Evolutionary conservation across 2,888 invertebrate species (phyloP).

Genomic region (Drosophila lacicola): DNA sequence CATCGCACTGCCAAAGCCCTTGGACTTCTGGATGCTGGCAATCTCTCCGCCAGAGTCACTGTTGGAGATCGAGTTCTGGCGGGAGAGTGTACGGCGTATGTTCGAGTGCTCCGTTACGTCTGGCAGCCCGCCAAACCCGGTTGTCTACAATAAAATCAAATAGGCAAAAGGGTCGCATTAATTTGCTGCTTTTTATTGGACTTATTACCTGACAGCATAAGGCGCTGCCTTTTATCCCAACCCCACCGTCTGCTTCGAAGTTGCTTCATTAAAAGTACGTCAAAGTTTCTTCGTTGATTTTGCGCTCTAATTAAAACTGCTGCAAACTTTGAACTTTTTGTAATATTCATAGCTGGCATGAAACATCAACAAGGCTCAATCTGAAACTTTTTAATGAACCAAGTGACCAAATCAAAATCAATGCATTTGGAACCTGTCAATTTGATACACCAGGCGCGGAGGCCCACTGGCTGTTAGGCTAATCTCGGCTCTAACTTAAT

Average conservation of each 20-base stretch:
- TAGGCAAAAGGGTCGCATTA: slow-evolving; percentile 20
- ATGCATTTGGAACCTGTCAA: slow-evolving; percentile 26
- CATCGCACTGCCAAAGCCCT: slow-evolving; percentile 79
- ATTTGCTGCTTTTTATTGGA: slow-evolving; percentile 12
- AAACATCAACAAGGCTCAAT: slow-evolving; percentile 66
- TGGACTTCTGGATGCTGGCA: slow-evolving; percentile 84
- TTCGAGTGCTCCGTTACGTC: slow-evolving; percentile 85
- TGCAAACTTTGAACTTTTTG: slow-evolving; percentile 58
- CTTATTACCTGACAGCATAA: slow-evolving; percentile 41
- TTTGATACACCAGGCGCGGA: background rate
- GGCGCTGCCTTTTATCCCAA: slow-evolving; percentile 6
- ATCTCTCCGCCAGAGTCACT: slow-evolving; percentile 84
- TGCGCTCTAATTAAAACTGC: slow-evolving; percentile 76
- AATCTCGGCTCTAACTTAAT: slow-evolving; percentile 40
- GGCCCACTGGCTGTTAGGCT: slow-evolving; percentile 2
- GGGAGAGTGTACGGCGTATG: slow-evolving; percentile 83
- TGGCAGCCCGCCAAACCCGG: slow-evolving; percentile 85
- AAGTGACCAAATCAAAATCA: slow-evolving; percentile 67
- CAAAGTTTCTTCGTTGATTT: slow-evolving; percentile 73
- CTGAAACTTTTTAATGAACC: slow-evolving; percentile 75
- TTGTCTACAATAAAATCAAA: slow-evolving; percentile 77
- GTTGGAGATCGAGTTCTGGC: slow-evolving; percentile 84
- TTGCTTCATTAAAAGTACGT: slow-evolving; percentile 76
- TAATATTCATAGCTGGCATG: slow-evolving; percentile 69
- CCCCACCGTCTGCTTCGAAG: slow-evolving; percentile 33